Base-by-base conservation (phyloP, 2,113 vertebrate genomes). In the Geococcyx californianus region DNA sequence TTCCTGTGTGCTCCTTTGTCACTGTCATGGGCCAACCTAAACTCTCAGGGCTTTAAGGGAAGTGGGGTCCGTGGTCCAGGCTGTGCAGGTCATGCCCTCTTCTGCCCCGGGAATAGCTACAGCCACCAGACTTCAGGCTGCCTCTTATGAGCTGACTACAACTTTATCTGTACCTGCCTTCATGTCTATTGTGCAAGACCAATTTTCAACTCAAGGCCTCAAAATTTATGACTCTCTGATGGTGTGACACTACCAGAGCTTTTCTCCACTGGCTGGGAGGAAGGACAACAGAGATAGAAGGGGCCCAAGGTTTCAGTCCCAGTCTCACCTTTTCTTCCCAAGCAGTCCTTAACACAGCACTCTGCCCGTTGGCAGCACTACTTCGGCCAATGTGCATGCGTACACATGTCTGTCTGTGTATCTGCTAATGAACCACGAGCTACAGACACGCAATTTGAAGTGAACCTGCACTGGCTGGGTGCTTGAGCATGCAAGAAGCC, bases 341-440 rank as follows among this genome's bases (percentile, higher is more conserved):
- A 55, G 26, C 0, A 0, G 23, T 56, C 29, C 52, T 75, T 40
- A 51, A n/a, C 0, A 0, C 9, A 20, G 54, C 4, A 7, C 44
- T 82, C n/a, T 88, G 52, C 42, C 26, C 12, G 7, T 28, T 1
- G 12, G n/a, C 60, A 63, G 26, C 0, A 0, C 13, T 62, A 8
- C 38, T 82, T 67, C 54, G 79, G 60, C 47, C 12, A 20, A 16
- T 25, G n/a, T 33, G 31, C 2, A 0, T 14, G 8, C 4, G 2
- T 17, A 26, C 3, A 24, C 52, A 36, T 19, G 7, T 26, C 87
- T 19, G 7, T 26, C 87, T 63, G 66, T 21, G 58, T 56, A 38
- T 34, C 69, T 62, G 26, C 45, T 60, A 38, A 85, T 33, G 52
- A 49, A 38, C 56, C 4, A 3, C 33, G 26, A 73, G 73, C 44